Base-by-base conservation (phyloP, 2,113 vertebrate species). In the Pitta sordida region DNA sequence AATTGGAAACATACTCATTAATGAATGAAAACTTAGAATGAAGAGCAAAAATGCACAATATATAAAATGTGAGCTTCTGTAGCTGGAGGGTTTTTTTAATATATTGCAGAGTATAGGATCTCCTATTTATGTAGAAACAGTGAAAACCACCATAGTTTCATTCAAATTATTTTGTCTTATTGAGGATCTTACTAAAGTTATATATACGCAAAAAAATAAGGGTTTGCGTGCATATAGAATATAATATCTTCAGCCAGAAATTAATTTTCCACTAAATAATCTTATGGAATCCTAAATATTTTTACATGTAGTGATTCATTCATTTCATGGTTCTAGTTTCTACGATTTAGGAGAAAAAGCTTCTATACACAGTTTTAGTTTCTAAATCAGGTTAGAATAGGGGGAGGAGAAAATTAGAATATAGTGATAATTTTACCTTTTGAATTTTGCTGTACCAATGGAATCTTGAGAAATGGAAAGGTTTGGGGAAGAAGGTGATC, bases 241-340 rank as follows among this genome's bases (percentile, higher is more conserved):
- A 48, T 53, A 71, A 58, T 27, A 78, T 83, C 41, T 27, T 82
- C 39, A 92, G 19, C 83, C 41, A 86, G 82, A 95, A 63, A 68
- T 90, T 91, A 86, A 88, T 85, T 92, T 92, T 92, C 62, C 83
- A 65, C 67, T 78, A 68, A 76, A 88, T 51, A 76, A 39, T 60
- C 83, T 92, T 74, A 70, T 88, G 74, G 59, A 71, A 90, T 56
- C n/a, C 36, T 86, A 94, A 79, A 77, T 95, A 83, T 77, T 88
- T 86, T 58, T 62, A 95, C 79, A 44, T 74, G 6, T 37, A 60
- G 7, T 68, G 49, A 18, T 86, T 94, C 27, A 26, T 34, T 53
- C 62, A 39, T 36, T 34, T 53, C 62, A 39, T 36, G 5, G n/a
- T 71, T 19, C 30, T 48, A 48, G 41, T 55, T 88, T 52, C 32